These are phyloP conservation scores for Electrophaes corylata DNA, from an alignment of 2,888 invertebrate genomes.

Conservation along the genomic window DNA sequence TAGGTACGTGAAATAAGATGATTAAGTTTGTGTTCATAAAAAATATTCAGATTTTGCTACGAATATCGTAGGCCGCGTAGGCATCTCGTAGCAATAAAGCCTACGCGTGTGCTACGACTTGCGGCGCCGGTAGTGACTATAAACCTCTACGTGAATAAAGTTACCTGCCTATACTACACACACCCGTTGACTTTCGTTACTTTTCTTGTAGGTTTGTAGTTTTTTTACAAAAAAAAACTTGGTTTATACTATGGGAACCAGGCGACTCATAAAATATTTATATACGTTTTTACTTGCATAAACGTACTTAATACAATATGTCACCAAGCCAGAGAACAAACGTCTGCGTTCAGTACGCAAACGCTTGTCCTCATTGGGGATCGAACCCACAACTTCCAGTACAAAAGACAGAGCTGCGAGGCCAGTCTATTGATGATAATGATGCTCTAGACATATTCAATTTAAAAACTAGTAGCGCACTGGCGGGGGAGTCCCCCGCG, in stretches of 20 bases:
- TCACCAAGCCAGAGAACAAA: no score
- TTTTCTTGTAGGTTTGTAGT: no score
- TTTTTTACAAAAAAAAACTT: neutral
- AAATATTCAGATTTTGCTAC: slow-evolving; percentile 5
- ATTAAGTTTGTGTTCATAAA: neutral
- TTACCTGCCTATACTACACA: neutral
- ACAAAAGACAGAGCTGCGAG: no score
- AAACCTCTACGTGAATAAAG: slow-evolving; percentile 11
- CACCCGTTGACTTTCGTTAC: neutral
- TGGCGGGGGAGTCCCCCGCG: slow-evolving; percentile 7
- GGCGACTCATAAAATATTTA: no score
- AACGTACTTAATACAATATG: no score
- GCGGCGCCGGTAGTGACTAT: slow-evolving; percentile 20
- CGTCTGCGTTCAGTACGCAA: no score
- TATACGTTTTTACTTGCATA: no score
- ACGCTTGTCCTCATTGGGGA: no score
- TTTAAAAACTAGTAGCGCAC: neutral
- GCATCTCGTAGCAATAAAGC: slow-evolving; percentile 21
- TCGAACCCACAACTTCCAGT: no score
- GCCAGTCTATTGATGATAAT: no score
- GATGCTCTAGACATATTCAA: neutral
- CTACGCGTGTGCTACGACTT: slow-evolving; percentile 29
- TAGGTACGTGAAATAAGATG: no score
- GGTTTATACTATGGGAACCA: no score
- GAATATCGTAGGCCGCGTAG: slow-evolving; percentile 8